Conservation (phyloP, 2,888 invertebrate species). For the Troides helena region DNA sequence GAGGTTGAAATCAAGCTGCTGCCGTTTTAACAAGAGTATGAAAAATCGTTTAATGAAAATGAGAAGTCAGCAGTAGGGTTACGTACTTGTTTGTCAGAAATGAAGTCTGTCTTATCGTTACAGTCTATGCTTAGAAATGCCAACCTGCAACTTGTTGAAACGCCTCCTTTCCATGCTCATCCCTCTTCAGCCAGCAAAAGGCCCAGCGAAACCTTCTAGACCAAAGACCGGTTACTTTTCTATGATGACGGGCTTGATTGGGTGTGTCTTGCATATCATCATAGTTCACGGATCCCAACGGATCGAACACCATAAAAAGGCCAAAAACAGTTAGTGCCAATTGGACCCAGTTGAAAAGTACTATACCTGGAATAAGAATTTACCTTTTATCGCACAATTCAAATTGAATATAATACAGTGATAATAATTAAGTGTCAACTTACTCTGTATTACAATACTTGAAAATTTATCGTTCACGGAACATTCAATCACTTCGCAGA, state of each 20-base stretch:
- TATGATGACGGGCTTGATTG: constrained; percentile 83
- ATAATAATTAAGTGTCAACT: constrained; percentile 37
- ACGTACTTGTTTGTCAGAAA: background rate
- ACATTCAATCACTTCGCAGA: constrained; percentile 85
- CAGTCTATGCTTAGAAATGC: background rate
- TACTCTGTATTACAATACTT: constrained; percentile 86
- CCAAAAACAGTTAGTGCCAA: constrained; percentile 87
- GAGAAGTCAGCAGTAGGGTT: too few species aligned
- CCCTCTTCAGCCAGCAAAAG: constrained; percentile 86
- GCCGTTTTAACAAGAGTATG: too few species aligned
- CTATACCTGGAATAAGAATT: constrained; percentile 79
- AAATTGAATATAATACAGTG: background rate
- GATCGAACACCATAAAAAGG: constrained; percentile 90
- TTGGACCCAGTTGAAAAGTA: constrained; percentile 90
- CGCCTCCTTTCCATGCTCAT: constrained; percentile 88
- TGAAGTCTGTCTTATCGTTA: background rate
- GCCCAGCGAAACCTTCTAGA: constrained; percentile 87
- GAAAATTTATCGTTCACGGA: constrained; percentile 84
- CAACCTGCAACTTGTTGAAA: constrained; percentile 89
- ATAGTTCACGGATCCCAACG: constrained; percentile 85
- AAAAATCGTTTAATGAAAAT: background rate
- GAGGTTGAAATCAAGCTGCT: too few species aligned
- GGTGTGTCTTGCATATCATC: constrained; percentile 83
- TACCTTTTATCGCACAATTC: background rate
- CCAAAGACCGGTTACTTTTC: constrained; percentile 86